phyloP scores from a whole-genome alignment of 2,888 invertebrate genomes.

The Erebia palarica region DNA sequence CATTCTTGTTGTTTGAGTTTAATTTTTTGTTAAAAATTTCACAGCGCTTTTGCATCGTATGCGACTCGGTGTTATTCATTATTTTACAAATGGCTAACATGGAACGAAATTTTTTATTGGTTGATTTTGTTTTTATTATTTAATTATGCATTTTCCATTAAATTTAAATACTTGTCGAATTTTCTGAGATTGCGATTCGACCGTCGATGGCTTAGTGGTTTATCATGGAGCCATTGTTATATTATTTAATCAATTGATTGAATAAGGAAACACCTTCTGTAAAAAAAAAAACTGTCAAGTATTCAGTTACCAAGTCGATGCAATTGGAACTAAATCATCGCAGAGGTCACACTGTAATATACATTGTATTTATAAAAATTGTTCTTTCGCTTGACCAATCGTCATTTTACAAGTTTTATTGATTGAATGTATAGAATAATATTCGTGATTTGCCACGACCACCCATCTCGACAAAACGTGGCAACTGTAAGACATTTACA shows the following conservation, averaged over 20 bases:
- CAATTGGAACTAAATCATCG: no score
- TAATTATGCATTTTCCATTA: no score
- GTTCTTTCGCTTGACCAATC: background rate
- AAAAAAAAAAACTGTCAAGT: background rate
- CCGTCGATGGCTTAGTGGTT: no score
- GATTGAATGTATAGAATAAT: background rate
- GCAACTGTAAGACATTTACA: slow-evolving; percentile 2
- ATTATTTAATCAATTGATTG: no score
- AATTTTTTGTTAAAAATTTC: slow-evolving; percentile 17
- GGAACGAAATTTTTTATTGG: no score
- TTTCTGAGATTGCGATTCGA: no score
- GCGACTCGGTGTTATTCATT: background rate
- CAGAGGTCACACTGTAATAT: no score
- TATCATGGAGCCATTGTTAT: no score
- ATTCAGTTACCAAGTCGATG: no score
- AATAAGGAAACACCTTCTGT: no score
- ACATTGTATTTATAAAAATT: background rate
- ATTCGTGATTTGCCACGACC: background rate
- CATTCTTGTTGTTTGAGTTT: slow-evolving; percentile 20
- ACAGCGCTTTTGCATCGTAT: slow-evolving; percentile 7
- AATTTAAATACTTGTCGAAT: no score
- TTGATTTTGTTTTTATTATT: no score
- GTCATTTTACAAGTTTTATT: background rate
- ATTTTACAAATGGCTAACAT: background rate
- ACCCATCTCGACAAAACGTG: background rate